Evolutionary conservation across 2,888 invertebrate genomes (phyloP), one percentile per base, ranked within the genome.

Genomic region (Buathra laborator): DNA sequence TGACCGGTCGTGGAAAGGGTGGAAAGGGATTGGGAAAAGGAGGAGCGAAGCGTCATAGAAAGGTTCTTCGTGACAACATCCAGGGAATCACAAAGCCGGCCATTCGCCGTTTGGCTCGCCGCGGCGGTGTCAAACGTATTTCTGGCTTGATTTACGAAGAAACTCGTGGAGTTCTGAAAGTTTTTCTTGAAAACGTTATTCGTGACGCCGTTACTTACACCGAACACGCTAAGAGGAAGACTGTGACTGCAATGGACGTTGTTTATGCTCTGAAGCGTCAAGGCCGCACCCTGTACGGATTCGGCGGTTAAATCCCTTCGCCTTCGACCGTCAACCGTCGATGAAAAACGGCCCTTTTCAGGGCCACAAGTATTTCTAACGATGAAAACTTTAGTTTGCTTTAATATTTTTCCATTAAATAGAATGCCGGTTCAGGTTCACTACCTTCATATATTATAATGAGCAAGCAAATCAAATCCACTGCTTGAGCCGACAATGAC

Each of bases 1-100:
- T 97, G 97, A 96, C 97, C 93, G 97, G 97, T 86, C 96, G 97
- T 83, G 97, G 97, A 83, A 97, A 97, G 95, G 97, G 97, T 92
- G 96, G 96, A 77, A 97, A 97, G 94, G 97, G 97, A 85, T 94
- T 97, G 79, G 97, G 97, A 81, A 97, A 97, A 94, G 97, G 97
- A 88, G 97, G 97, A 83, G 97, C 97, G 48, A 97, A 97, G 94
- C 96, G 97, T 88, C 97, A 98, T 94, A 95, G 97, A 83, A 98
- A 97, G 93, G 37, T 37, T 37, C 37, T 37, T 37, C 37, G 37
- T 37, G 37, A 37, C 6, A 37, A 37, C 37, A 37, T 37, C 37
- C 37, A 37, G 37, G 97, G 97, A 48, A 97, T 97, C 85, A 97
- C 97, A 0, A 97, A 96, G 87, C 97, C 97, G 0, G 97, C 97